Evolutionary conservation across 2,888 invertebrate genomes (phyloP).

Genomic region (Fragum whitleyi): DNA sequence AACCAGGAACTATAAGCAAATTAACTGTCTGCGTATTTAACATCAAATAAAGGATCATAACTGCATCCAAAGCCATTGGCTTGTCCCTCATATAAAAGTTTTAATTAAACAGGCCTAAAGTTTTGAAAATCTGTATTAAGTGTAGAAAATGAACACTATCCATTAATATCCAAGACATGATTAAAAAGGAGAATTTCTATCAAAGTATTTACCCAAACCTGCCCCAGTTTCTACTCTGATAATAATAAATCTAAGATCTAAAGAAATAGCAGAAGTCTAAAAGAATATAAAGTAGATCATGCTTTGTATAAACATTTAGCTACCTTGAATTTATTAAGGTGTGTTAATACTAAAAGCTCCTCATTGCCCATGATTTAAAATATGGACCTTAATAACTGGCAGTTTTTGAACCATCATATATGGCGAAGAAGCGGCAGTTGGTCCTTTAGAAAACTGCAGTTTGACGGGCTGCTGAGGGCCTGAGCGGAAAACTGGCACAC

Average conservation of each 20-base stretch:
- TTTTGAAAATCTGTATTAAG: no score
- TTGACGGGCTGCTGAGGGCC: constrained; percentile 60
- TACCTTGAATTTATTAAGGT: constrained; percentile 55
- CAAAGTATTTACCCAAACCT: no score
- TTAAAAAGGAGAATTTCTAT: no score
- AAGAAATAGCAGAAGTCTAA: constrained; percentile 6
- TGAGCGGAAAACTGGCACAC: constrained; percentile 51
- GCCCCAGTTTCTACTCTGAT: no score
- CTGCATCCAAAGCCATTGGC: no score
- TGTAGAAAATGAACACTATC: no score
- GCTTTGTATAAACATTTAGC: constrained; percentile 63
- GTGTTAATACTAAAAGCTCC: constrained; percentile 43
- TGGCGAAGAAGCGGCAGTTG: constrained; percentile 62
- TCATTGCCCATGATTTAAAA: constrained; percentile 71
- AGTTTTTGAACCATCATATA: constrained; percentile 75
- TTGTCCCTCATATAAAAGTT: no score
- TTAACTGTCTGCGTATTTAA: no score
- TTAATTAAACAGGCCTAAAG: no score
- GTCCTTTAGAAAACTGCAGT: constrained; percentile 74
- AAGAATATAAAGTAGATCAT: constrained; percentile 41
- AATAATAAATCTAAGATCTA: background rate
- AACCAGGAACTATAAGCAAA: no score
- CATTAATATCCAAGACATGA: no score
- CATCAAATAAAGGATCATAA: no score
- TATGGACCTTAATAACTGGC: constrained; percentile 78